Base-by-base conservation (phyloP, 2,113 vertebrate genomes). In the Caracal caracal region DNA sequence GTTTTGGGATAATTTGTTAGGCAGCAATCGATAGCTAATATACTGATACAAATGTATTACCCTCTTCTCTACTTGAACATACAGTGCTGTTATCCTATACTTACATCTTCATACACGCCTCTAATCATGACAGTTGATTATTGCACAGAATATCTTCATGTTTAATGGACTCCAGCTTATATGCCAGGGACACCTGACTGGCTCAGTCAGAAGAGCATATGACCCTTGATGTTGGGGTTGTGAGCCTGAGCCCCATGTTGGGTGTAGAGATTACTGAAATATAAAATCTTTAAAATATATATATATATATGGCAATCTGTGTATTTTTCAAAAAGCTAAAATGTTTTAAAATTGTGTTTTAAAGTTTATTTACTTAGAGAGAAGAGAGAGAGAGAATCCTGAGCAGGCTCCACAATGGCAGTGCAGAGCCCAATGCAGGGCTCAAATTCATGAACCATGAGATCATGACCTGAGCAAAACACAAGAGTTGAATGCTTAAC, bases 151-250 rank as follows among this genome's bases (percentile, higher is more conserved):
- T 47, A 92, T 30, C 35, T 82, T 15, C 8, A 71, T 11, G 47
- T 88, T 68, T 94, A 92, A 76, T 70, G 70, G 68, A 40, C n/a
- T 94, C 59, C 85, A 86, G 91, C 88, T 19, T 63, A 63, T 30
- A 63, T 66, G 16, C 33, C 20, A 63, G 63, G 30, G 33, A 17
- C 2, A 17, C 16, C 65, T n/a, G 63, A 15, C 13, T 66, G 33
- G 73, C 40, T 75, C 40, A 76, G 26, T 47, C 40, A 43, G 15
- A 76, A 47, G 6, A 47, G 26, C 13, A 28, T 28, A 26, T 1
- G 7, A 28, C 24, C 43, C 22, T 43, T 43, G 12, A 43, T 73
- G 37, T 73, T 37, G 3, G 71, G n/a, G 71, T 43, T 73, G 37
- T 43, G 12, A 43, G 6, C 28, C 26, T 43, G 12, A 73, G 12